These are phyloP conservation scores for Phenganax stokvisi DNA, from an alignment of 92 coral and sea anemone species.

Conservation along the genomic window DNA sequence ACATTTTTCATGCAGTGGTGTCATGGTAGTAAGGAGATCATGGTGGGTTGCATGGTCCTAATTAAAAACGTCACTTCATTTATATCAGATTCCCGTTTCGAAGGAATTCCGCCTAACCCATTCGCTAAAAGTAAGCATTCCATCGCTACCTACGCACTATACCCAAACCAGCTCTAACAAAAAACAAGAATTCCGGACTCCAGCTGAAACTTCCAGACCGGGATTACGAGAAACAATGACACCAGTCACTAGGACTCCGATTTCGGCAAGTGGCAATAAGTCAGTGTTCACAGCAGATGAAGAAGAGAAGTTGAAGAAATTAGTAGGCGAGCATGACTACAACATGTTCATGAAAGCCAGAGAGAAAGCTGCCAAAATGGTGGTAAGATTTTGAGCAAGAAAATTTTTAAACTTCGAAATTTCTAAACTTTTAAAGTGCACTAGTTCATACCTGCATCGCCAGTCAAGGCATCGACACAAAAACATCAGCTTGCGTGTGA, in stretches of 20 bases:
- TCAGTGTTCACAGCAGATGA: conserved; percentile 55
- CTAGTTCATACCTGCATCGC: not conserved
- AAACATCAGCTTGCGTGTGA: too few relatives aligned
- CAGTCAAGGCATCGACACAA: too few relatives aligned
- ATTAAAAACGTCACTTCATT: not conserved
- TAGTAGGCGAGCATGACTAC: conserved; percentile 70
- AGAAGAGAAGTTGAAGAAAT: conserved; percentile 63
- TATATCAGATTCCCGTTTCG: conserved; percentile 19
- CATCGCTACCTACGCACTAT: conserved; percentile 26
- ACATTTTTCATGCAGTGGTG: too few relatives aligned
- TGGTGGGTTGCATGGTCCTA: not conserved
- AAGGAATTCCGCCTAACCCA: conserved; percentile 28
- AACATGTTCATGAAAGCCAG: conserved; percentile 83
- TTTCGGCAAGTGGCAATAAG: conserved; percentile 27
- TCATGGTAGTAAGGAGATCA: too few relatives aligned
- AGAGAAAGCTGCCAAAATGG: conserved; percentile 88
- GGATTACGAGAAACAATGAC: conserved; percentile 10
- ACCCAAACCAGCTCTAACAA: conserved; percentile 41
- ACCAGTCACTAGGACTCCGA: conserved; percentile 27
- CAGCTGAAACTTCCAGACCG: conserved; percentile 2
- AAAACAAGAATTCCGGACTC: conserved; percentile 8
- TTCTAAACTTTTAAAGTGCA: not conserved
- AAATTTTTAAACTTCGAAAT: not conserved
- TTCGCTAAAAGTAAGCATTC: conserved; percentile 35
- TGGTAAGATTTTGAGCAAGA: conserved; percentile 48